Conservation (phyloP, 2,888 invertebrate species). For the Stenichneumon culpator region DNA sequence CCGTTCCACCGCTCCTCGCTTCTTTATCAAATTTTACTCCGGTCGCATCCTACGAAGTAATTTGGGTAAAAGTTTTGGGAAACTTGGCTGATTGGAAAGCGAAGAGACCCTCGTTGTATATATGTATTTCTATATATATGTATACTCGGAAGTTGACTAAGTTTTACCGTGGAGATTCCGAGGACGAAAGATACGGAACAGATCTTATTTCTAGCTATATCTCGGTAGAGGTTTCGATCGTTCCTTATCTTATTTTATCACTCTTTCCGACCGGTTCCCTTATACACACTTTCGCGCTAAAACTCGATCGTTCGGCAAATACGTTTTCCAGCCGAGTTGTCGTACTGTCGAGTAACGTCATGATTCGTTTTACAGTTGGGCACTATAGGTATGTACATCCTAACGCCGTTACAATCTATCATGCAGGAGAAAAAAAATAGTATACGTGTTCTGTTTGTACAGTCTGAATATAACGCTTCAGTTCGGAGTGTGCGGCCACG, state of each 20-base stretch:
- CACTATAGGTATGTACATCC: conserved; percentile 1
- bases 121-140: background rate
- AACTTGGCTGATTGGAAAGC: conserved; percentile 62
- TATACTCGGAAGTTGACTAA: conserved; percentile 56
- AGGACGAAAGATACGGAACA: conserved; percentile 6
- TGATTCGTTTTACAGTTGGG: conserved; percentile 56
- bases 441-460: background rate
- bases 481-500: background rate
- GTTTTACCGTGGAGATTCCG: conserved; percentile 46
- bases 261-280: conserved; percentile 18
- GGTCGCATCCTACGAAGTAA: conserved; percentile 56
- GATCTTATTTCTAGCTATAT: conserved; percentile 46
- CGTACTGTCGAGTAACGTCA: conserved; percentile 50
- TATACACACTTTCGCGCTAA: conserved; percentile 30
- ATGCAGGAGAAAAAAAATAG: background rate
- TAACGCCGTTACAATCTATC: background rate
- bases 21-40: conserved; percentile 52
- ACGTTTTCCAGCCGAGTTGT: conserved; percentile 64
- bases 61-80: conserved; percentile 49
- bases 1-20: conserved; percentile 9
- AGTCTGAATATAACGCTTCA: background rate
- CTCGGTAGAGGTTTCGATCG: conserved; percentile 35
- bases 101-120: conserved; percentile 24
- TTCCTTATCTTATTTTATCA: conserved; percentile 24
- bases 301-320: conserved; percentile 66